Conservation (phyloP, 2,113 vertebrate genomes). For the Brachyistius frenatus region DNA sequence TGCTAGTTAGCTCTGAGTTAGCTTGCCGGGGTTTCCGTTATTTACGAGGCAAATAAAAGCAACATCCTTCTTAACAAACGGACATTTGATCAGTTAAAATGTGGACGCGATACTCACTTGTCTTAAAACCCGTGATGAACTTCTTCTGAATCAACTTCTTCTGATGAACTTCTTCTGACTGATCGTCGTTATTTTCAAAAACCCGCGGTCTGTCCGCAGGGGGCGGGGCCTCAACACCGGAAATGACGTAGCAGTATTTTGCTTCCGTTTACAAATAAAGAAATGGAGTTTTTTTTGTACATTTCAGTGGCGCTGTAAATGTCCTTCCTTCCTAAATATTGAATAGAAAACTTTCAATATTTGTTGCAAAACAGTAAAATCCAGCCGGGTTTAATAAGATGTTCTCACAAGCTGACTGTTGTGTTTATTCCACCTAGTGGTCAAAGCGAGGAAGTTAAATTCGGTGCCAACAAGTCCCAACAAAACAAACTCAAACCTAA, state of each 20-base stretch:
- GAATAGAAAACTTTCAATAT: background rate
- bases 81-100: accelerated
- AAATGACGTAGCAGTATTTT: conserved; percentile 29
- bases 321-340: too few relatives aligned
- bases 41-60: background rate
- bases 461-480: background rate
- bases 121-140: too few relatives aligned
- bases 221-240: conserved; percentile 32
- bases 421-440: conserved; percentile 55
- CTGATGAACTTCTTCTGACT: background rate
- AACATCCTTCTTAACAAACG: accelerated
- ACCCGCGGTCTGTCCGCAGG: conserved; percentile 47
- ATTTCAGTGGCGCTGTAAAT: too few relatives aligned
- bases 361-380: background rate
- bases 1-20: background rate
- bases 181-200: conserved; percentile 66
- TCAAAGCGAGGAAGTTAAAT: conserved; percentile 18
- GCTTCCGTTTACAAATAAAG: conserved; percentile 17
- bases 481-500: background rate
- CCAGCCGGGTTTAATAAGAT: background rate
- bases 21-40: background rate
- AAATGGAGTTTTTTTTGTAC: too few relatives aligned
- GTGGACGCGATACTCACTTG: conserved; percentile 27
- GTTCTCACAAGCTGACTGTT: background rate
- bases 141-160: background rate